phyloP scores from a whole-genome alignment of 2,113 vertebrate species.

The western clawed frog (Xenopus tropicalis) region UCB_Xtro_10.0 CM004447.2:21862501-21863000 shows the following conservation, averaged over 20 bases:
- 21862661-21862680: neutral
- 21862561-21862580: neutral
- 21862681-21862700: neutral
- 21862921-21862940: neutral
- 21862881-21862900: neutral
- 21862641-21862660: neutral
- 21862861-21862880: neutral
- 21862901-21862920: neutral
- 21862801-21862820: neutral
- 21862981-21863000: neutral
- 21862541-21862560: neutral
- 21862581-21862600: slow-evolving; percentile 7
- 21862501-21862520: neutral
- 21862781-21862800: neutral
- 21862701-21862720: neutral
- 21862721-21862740: neutral
- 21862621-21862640: slow-evolving; percentile 4
- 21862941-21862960: neutral
- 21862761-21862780: neutral
- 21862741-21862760: neutral
- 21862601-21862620: slow-evolving; percentile 5
- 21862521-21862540: slow-evolving; percentile 8
- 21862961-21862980: neutral
- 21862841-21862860: neutral
- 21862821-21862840: neutral